Evolutionary conservation across 2,797 vertebrate species (phyloP), one percentile per base, ranked within the genome.

Genomic region (Enoplosus armatus): DNA sequence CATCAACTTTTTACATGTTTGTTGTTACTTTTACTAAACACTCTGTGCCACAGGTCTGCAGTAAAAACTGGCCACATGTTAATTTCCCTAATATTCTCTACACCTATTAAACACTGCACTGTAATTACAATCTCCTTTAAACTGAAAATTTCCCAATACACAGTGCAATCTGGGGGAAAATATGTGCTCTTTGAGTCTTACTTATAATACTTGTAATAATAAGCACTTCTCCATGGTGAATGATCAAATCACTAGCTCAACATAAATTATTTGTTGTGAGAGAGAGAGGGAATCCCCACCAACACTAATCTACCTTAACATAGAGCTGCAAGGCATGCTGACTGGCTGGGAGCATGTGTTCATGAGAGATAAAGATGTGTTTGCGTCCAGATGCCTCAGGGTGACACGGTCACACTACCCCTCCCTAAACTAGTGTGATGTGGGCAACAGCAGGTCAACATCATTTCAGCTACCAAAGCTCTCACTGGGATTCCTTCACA

Each of bases 361-460:
- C 29, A 10, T 29, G 3, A 74, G 77, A 94, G 94, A 95, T 95
- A 94, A 94, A 90, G 80, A 89, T 0, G 50, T 90, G 76, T 89
- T 84, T 80, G 82, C 61, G 33, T 78, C 54, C 77, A 85, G 66
- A 85, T 77, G 77, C 62, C 75, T 81, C 83, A 68, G 80, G 45
- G 75, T 58, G 78, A 89, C 79, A 80, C 4, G 0, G 47, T 66
- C 24, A 37, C 55, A 31, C 71, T 26, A 88, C 90, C 87, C 85
- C 92, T 86, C 91, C 91, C 89, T 89, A 84, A 89, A 77, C n/a
- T 3, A 51, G 53, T 7, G 37, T 59, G 53, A 66, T 65, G 41
- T 37, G 33, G 55, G 37, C 55, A 39, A 8, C 64, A 84, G 71
- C 41, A 75, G 43, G 18, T 45, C 43, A n/a, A 47, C 9, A 26